Evolutionary conservation across 2,113 vertebrate genomes (phyloP).

Genomic region (Eolophus roseicapilla): DNA sequence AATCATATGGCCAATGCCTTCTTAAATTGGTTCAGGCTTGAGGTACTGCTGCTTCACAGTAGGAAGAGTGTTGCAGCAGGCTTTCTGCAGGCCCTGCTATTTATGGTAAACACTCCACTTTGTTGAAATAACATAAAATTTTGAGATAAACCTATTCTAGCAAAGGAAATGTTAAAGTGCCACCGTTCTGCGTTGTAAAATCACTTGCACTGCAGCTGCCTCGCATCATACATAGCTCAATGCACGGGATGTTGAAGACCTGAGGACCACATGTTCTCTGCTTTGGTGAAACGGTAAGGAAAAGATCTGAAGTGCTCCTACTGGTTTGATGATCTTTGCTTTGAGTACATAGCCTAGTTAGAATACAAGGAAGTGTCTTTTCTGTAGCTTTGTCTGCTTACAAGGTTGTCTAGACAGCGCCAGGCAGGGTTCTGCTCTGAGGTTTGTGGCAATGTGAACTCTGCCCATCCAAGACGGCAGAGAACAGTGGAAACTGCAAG

Average conservation of each 20-base stretch:
- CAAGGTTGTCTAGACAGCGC: neutral
- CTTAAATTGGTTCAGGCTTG: slow-evolving; percentile 67
- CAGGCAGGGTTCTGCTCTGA: neutral
- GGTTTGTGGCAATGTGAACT: neutral
- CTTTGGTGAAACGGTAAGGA: neutral
- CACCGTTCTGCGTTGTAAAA: neutral
- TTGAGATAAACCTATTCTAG: slow-evolving; percentile 18
- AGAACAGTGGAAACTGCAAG: neutral
- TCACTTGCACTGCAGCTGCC: neutral
- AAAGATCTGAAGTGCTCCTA: neutral
- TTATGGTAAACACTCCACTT: slow-evolving; percentile 51
- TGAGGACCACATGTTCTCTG: neutral
- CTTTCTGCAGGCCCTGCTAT: slow-evolving; percentile 46
- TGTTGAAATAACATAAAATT: slow-evolving; percentile 48
- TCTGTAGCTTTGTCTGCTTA: neutral
- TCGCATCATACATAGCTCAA: accelerated
- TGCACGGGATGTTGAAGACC: neutral
- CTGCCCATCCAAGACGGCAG: neutral
- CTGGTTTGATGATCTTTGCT: neutral
- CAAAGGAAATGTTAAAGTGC: neutral
- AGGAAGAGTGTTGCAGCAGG: neutral
- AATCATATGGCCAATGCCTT: slow-evolving; percentile 62
- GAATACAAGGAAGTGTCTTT: neutral
- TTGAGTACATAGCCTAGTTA: neutral
- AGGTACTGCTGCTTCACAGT: slow-evolving; percentile 37